These are phyloP conservation scores for Pterocles orientalis DNA, from an alignment of 2,113 vertebrate genomes.

Conservation along the genomic window DNA sequence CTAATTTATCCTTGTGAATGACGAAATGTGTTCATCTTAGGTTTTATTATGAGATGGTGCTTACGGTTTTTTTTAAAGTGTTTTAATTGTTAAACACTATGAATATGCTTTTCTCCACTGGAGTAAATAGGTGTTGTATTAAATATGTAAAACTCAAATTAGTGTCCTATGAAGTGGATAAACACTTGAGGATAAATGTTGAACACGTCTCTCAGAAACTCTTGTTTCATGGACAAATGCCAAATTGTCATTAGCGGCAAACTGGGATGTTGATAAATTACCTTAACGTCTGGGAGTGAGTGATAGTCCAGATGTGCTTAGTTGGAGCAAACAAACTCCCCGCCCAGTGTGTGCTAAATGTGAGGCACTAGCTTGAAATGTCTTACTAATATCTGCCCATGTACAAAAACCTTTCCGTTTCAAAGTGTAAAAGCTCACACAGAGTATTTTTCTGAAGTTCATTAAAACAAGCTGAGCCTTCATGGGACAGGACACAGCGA, in stretches of 20 bases:
- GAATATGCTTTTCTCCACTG: not conserved
- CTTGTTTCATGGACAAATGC: not conserved
- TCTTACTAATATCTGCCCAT: not conserved
- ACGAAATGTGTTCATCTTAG: not conserved
- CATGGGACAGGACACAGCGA: not conserved
- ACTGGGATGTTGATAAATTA: not conserved
- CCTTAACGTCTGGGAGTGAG: not conserved
- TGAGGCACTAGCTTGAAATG: not conserved
- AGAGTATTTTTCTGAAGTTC: not conserved
- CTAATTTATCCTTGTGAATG: not conserved
- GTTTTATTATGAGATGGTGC: not conserved
- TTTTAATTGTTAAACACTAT: not conserved
- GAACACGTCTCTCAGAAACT: not conserved
- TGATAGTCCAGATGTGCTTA: not conserved
- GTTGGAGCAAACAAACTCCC: not conserved
- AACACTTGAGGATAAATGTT: not conserved
- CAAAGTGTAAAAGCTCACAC: not conserved
- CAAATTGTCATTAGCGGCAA: not conserved
- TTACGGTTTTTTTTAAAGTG: not conserved
- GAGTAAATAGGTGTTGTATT: not conserved
- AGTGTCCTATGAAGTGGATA: not conserved
- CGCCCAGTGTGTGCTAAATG: not conserved
- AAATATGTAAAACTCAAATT: not conserved
- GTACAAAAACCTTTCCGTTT: not conserved
- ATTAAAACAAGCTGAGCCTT: not conserved